These are phyloP conservation scores for Falco punctatus DNA, from an alignment of 2,113 vertebrate genomes.

Conservation along the genomic window DNA sequence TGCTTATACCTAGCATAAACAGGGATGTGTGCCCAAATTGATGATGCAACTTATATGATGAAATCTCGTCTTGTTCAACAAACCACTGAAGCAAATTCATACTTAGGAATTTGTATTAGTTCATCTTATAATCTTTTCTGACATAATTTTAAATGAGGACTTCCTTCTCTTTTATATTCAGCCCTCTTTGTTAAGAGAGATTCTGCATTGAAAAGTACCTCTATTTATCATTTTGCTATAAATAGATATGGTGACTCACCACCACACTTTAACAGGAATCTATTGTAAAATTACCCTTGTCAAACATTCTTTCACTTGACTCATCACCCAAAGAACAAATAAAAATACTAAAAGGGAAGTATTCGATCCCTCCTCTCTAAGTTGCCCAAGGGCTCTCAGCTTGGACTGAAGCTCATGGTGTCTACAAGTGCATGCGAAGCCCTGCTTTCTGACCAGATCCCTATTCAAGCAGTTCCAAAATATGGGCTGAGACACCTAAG, in stretches of 20 bases:
- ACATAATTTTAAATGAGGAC: background rate
- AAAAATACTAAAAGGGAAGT: background rate
- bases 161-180: conserved; percentile 4
- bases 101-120: background rate
- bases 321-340: conserved; percentile 1
- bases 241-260: conserved; percentile 29
- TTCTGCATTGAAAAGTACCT: background rate
- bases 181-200: background rate
- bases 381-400: background rate
- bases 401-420: background rate
- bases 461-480: background rate
- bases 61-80: background rate
- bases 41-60: background rate
- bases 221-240: conserved; percentile 18
- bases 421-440: background rate
- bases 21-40: background rate
- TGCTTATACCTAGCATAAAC: background rate
- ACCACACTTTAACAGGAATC: background rate
- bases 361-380: background rate
- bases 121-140: background rate
- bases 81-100: background rate
- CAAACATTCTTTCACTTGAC: conserved; percentile 43
- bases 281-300: background rate
- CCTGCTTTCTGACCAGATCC: background rate
- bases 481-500: background rate